Evolutionary conservation across 2,113 vertebrate species (phyloP), one percentile per base, ranked within the genome.

Genomic region (Diadophis punctatus): DNA sequence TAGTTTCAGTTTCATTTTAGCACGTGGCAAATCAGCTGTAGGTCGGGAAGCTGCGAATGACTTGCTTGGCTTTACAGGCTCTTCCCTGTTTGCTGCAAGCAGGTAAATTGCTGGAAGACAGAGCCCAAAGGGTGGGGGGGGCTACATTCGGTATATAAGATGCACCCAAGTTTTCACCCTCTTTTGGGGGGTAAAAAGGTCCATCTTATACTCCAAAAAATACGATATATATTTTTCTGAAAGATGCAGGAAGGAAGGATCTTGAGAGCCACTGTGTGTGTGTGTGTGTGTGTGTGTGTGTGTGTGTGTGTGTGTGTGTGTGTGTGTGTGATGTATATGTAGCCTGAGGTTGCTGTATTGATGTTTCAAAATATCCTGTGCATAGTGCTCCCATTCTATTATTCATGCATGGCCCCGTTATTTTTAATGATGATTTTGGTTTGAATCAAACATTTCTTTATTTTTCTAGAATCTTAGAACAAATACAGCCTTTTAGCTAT

Each of bases 211-310:
- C n/a, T n/a, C n/a, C n/a, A n/a, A n/a, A n/a, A n/a, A n/a, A n/a
- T n/a, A n/a, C n/a, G n/a, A n/a, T n/a, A 46, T 46, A 3, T 94
- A 39, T 92, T 96, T 95, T 95, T 94, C 93, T 94, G 89, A 96
- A 94, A 88, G 80, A 55, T 89, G 89, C 95, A 95, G 96, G 94
- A 96, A 97, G 96, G 94, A 95, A 96, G 93, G 30, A 46, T 90
- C 86, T 85, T 93, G 90, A 0, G 0, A 89, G 30, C 90, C 93
- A 94, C 39, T 8, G 10, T 7, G 11, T 91, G 93, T n/a, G n/a
- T n/a, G n/a, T 8, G 10, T 7, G 11, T 91, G 93, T 8, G 10
- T 7, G 11, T 91, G 93, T 8, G 10, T 7, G 11, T 91, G 93
- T 8, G 10, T 4, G 10, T 91, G 93, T 8, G 10, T 7, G 11